Percentiles rank a stretch among this genome's conserved stretches.
Conservation (phyloP, 2,888 invertebrate species). For the Erebia palarica region DNA sequence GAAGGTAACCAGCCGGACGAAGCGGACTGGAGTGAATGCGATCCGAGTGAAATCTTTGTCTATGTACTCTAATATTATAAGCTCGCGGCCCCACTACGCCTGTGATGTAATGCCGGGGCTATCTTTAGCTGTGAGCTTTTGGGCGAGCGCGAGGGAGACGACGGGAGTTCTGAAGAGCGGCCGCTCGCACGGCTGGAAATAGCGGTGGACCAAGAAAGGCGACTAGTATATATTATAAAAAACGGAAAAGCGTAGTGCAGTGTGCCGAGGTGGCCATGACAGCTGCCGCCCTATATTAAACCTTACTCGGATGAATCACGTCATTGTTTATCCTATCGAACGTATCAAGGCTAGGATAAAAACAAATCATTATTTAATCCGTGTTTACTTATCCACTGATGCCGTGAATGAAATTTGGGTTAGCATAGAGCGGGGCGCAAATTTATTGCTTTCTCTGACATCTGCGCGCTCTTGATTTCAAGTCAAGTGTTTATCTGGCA, state of each 20-base stretch:
- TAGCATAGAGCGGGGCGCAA: constrained; percentile 14
- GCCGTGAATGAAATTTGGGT: constrained; percentile 26
- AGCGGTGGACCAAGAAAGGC: constrained; percentile 84
- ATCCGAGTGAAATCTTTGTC: constrained; percentile 77
- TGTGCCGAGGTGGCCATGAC: constrained; percentile 78
- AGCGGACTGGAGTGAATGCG: constrained; percentile 74
- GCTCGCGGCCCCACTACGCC: constrained; percentile 74
- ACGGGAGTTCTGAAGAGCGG: constrained; percentile 64
- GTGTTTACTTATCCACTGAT: not conserved
- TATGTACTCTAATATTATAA: constrained; percentile 82
- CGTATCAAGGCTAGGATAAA: not conserved
- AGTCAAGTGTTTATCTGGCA: constrained; percentile 61
- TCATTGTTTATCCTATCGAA: constrained; percentile 38
- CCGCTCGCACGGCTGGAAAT: constrained; percentile 77
- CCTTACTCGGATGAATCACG: constrained; percentile 47
- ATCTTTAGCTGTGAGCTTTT: constrained; percentile 68
- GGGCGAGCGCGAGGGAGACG: constrained; percentile 64
- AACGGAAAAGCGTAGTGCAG: constrained; percentile 81
- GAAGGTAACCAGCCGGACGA: constrained; percentile 64
- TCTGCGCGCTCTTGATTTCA: constrained; percentile 46
- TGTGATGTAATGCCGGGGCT: constrained; percentile 78
- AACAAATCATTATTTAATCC: constrained; percentile 13
- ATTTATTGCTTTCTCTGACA: constrained; percentile 24
- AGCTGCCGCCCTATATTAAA: constrained; percentile 56
- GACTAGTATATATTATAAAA: constrained; percentile 82